Base-by-base conservation (phyloP, 2,797 vertebrate genomes). In the Tiaroga cobitis region DNA sequence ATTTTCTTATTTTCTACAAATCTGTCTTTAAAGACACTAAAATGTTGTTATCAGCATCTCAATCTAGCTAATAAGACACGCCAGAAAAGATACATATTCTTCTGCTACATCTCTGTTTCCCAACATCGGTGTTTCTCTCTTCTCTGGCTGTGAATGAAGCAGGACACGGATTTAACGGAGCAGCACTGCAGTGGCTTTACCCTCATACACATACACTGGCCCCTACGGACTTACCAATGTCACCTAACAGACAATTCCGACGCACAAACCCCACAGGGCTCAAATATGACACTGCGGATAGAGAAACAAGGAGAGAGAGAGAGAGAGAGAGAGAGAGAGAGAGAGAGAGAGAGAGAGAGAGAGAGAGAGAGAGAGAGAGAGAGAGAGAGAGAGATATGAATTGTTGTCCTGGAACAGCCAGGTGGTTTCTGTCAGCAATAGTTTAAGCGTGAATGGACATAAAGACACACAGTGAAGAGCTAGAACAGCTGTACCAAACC, bases 391-490 rank as follows among this genome's bases (percentile, higher is more conserved):
- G 19, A 10, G 19, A 24, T 41, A 78, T 56, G 29, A 46, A 85
- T 39, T 59, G n/a, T 65, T 67, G 56, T 37, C 26, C n/a, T 61
- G 63, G 74, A 56, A 74, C 16, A 82, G 54, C 41, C 81, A 87
- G 75, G 84, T 84, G 85, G 88, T 85, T 84, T 82, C 74, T 72
- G 75, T 87, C 81, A 89, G 70, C 80, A 76, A 56, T 61, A 59
- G 78, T 69, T 80, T 74, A 56, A n/a, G 77, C 67, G 63, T 78
- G 41, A 65, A 80, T 54, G 68, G 21, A 75, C 69, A 68, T 21
- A 65, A 18, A 73, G 21, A 6, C 24, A 43, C 37, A 37, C 32
- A 76, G 19, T 37, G 19, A 76, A 76, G 49, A 56, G 49, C 32
- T 51, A 56, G 13, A 76, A 74, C 73, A 75, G 15, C 26, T 65